phyloP scores from a whole-genome alignment of 2,888 invertebrate species.

The Lepidonotus clava region DNA sequence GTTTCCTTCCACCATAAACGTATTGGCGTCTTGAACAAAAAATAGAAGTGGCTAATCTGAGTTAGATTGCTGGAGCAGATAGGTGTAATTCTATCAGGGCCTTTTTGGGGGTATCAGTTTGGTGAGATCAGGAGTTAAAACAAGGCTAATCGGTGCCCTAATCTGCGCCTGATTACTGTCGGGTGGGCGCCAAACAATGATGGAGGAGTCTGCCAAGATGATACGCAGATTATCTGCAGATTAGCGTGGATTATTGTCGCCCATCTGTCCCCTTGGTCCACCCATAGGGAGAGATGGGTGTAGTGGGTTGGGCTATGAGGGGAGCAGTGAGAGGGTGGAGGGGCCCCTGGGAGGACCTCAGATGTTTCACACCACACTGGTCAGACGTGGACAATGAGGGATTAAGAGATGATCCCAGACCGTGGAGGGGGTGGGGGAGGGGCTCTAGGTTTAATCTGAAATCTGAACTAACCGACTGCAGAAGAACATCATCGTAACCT shows the following conservation, averaged over 20 bases:
- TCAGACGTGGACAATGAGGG: too few relatives aligned
- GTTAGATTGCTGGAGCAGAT: neutral
- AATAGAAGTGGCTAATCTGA: neutral
- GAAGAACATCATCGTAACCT: too few relatives aligned
- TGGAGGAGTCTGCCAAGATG: neutral
- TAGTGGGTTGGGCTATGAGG: neutral
- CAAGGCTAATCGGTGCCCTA: conserved; percentile 24
- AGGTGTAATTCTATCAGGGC: neutral
- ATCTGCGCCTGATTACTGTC: neutral
- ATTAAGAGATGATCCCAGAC: too few relatives aligned
- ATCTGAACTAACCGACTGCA: too few relatives aligned
- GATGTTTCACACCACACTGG: too few relatives aligned
- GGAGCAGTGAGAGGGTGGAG: neutral
- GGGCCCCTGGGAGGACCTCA: neutral
- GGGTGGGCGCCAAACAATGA: conserved; percentile 12
- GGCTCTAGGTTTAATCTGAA: too few relatives aligned
- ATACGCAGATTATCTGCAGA: conserved; percentile 47
- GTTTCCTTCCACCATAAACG: too few relatives aligned
- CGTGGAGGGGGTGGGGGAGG: too few relatives aligned
- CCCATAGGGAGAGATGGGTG: neutral
- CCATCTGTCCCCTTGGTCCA: conserved; percentile 13
- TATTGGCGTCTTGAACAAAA: too few relatives aligned
- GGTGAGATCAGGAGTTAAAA: neutral
- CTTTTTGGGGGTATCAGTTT: neutral
- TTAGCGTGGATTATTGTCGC: conserved; percentile 34